Evolutionary conservation across 2,113 vertebrate species (phyloP), one percentile per base, ranked within the genome.

Genomic region (Canis aureus): DNA sequence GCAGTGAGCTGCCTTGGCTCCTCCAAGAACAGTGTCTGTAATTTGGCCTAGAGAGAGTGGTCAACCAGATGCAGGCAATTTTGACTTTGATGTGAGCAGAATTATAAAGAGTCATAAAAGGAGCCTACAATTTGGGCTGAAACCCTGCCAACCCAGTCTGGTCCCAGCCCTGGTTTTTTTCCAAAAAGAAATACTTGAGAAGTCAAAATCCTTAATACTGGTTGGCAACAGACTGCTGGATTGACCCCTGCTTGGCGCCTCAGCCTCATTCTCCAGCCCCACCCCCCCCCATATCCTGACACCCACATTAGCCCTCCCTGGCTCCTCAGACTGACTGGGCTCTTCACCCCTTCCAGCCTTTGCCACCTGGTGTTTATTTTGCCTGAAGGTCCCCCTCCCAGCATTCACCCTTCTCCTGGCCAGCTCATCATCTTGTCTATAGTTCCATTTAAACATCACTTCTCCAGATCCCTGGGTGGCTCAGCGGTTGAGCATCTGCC

Each of bases 21-120:
- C 11, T 43, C 51, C 19, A 22, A 55, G 51, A 85, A 35, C 20
- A 1, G 83, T n/a, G 67, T n/a, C 96, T 96, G 0, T 95, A 91
- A 97, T 96, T 49, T 88, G 94, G 67, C 71, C 64, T 79, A 59
- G 94, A 94, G 22, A 66, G 67, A 78, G 53, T 92, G 51, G 49
- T 67, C 22, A 1, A 59, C 95, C 97, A 92, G 92, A 97, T 89
- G 93, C 53, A 51, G 81, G 59, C 84, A 88, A 78, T 97, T 98
- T 97, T 88, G 76, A 94, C 96, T 98, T 97, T 96, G 86, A 97
- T 97, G 92, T 91, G 73, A 96, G 38, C 85, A 96, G 90, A 97
- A 97, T 97, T 96, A 96, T 69, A 95, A 89, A 97, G 96, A 95
- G 81, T 84, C 49, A 1, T 94, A 59, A 86, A 95, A 92, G 73